Percentiles rank a stretch among this genome's conserved stretches.
These are phyloP conservation scores for Drosophila kepulauana DNA, from an alignment of 1,140 invertebrate species.

Conservation along the genomic window DNA sequence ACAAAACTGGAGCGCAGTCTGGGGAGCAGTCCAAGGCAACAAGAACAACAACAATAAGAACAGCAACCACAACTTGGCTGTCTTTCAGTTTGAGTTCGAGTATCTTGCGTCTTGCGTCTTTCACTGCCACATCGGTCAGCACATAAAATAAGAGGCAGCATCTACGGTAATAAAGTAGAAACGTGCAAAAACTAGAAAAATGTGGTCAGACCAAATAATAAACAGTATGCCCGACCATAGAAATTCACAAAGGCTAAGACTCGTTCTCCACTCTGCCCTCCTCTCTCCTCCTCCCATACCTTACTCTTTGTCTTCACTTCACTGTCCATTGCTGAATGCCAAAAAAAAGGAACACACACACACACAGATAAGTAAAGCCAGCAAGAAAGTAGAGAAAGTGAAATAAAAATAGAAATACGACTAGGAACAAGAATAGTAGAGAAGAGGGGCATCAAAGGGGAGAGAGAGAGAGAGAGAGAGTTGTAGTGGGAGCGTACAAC, in stretches of 20 bases:
- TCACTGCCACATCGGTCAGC: constrained; percentile 44
- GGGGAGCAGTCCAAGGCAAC: not conserved
- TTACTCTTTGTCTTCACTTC: not conserved
- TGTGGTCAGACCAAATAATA: constrained; percentile 78
- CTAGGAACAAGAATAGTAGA: not conserved
- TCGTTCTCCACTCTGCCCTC: not conserved
- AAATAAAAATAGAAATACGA: constrained; percentile 27
- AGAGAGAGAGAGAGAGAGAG: constrained; percentile 20
- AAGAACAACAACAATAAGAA: too few relatives aligned
- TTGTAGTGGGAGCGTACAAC: constrained; percentile 48
- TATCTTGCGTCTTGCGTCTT: constrained; percentile 36
- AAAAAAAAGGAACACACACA: constrained; percentile 4
- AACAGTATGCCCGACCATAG: constrained; percentile 61
- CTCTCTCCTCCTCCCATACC: not conserved
- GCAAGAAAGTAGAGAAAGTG: constrained; percentile 19
- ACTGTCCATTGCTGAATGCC: not conserved
- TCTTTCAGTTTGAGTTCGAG: constrained; percentile 42
- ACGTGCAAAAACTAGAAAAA: constrained; percentile 83
- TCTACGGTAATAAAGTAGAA: constrained; percentile 80
- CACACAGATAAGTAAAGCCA: constrained; percentile 8
- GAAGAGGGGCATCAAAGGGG: not conserved
- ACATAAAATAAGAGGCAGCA: constrained; percentile 61
- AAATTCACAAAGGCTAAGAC: constrained; percentile 65
- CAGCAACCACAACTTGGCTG: constrained; percentile 63
- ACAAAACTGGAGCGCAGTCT: too few relatives aligned